Conservation (phyloP, 2,888 invertebrate genomes). For the Luperina testacea region DNA sequence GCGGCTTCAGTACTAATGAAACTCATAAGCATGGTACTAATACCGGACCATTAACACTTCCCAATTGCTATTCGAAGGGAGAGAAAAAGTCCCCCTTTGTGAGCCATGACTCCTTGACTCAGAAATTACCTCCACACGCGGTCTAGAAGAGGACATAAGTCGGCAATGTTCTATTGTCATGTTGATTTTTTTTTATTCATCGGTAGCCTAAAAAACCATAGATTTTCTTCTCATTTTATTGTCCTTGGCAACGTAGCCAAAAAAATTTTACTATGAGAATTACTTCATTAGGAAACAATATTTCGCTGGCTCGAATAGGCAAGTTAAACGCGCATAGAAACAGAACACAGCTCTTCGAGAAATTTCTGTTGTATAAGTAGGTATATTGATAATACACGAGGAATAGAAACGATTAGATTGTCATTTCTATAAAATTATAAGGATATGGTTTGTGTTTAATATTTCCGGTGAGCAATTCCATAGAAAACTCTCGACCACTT, state of each 20-base stretch:
- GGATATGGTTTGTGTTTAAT: conserved; percentile 71
- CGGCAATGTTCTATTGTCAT: conserved; percentile 53
- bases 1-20: conserved; percentile 86
- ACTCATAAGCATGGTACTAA: conserved; percentile 87
- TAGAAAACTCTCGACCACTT: conserved; percentile 76
- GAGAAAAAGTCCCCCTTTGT: conserved; percentile 81
- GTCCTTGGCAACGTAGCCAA: neutral
- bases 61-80: conserved; percentile 82
- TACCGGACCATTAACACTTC: conserved; percentile 85
- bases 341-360: neutral
- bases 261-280: neutral
- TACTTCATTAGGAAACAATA: neutral
- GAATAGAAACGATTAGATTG: conserved; percentile 30
- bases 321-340: neutral
- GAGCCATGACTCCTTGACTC: conserved; percentile 75
- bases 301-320: neutral
- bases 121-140: conserved; percentile 76
- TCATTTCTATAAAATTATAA: conserved; percentile 55
- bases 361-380: neutral
- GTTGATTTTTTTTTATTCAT: neutral
- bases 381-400: neutral
- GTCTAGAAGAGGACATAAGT: conserved; percentile 43
- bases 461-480: conserved; percentile 70
- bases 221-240: neutral
- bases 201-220: neutral